phyloP scores from a whole-genome alignment of 2,113 vertebrate species.

The Catharus fuscescens region DNA sequence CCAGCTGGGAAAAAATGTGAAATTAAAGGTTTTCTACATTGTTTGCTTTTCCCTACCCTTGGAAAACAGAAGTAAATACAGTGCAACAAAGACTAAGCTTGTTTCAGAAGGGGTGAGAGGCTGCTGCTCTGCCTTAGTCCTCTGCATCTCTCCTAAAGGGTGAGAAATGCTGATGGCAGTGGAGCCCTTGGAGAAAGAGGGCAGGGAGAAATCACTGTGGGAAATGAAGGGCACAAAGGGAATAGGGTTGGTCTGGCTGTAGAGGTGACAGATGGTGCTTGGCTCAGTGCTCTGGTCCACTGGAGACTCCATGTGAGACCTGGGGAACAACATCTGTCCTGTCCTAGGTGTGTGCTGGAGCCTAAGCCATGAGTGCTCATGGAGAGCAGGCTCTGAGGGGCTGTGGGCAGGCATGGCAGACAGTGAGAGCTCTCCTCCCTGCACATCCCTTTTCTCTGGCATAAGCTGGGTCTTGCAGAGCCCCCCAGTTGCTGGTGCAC shows the following conservation, averaged over 20 bases:
- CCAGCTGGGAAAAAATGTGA: slow-evolving; percentile 67
- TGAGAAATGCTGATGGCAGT: not conserved
- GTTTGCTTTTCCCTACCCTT: slow-evolving; percentile 70
- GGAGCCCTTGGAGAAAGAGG: not conserved
- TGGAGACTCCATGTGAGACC: not conserved
- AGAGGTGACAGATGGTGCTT: not conserved
- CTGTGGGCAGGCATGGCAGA: not conserved
- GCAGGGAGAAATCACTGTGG: not conserved
- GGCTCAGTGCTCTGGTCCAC: not conserved
- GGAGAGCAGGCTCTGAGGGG: not conserved
- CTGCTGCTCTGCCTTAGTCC: not conserved
- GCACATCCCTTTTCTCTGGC: not conserved
- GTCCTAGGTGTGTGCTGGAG: not conserved
- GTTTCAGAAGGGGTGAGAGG: not conserved
- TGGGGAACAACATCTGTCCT: not conserved
- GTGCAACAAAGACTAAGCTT: not conserved
- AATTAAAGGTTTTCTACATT: slow-evolving; percentile 72
- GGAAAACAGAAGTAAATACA: slow-evolving; percentile 44
- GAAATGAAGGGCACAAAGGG: not conserved
- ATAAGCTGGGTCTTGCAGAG: not conserved
- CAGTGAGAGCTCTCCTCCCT: not conserved
- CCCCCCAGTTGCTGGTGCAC: not conserved
- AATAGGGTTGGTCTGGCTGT: not conserved
- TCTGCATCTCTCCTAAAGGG: not conserved
- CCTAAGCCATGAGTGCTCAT: too few relatives aligned